Evolutionary conservation across 2,888 invertebrate genomes (phyloP), one percentile per base, ranked within the genome.

Genomic region (Drosophila flavopinicola): DNA sequence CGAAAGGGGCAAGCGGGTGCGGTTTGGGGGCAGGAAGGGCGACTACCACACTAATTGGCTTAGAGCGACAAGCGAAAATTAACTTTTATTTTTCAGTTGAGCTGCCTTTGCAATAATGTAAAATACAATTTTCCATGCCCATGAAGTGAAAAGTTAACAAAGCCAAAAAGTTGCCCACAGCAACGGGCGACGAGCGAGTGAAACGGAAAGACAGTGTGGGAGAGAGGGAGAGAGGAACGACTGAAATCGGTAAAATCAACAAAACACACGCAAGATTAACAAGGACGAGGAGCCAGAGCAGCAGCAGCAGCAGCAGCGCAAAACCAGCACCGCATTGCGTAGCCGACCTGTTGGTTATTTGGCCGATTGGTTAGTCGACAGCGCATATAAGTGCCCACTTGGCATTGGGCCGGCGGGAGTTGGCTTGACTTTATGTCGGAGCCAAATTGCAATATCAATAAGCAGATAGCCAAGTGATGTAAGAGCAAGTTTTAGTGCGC

Each of bases 41-140:
- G 33, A 49, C 66, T 66, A 70, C 66, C 76, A 59, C 80, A 83
- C 83, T 83, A 83, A 83, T 83, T 83, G 83, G 83, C 83, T 83
- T 85, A 83, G 80, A 83, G 85, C 85, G 85, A 83, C 83, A 83
- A 83, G 80, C 84, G 83, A 83, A 83, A 83, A 85, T 83, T 78
- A 85, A 85, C 84, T 75, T 83, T 85, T 82, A 77, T 84, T 84
- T 84, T 79, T 76, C 63, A 63, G 53, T 58, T 72, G 60, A 58
- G 66, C 74, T 75, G 71, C 63, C 67, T 61, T 51, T 73, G 60
- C 63, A 78, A 82, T 78, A 78, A 78, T 78, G 74, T 76, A 76
- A 82, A 78, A 78, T 71, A 76, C 49, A 78, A 78, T 79, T 76
- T 78, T 71, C 74, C 74, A 76, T 60, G 74, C 69, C 74, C 74